phyloP scores from a whole-genome alignment of 2,797 vertebrate species.

The Limnodromus scolopaceus region DNA sequence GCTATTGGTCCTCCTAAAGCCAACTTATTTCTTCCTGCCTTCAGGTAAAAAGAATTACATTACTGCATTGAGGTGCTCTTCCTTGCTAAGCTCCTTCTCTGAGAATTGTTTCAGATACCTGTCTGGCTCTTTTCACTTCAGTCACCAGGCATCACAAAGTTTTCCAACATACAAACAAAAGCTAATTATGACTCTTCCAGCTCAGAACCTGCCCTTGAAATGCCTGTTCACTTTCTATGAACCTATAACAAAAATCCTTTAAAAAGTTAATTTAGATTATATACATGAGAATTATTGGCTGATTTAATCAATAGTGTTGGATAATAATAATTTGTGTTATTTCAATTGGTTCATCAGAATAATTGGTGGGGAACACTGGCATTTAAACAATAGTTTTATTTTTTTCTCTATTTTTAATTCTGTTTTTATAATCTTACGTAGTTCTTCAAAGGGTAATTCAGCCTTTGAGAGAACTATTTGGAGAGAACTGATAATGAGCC shows the following conservation, averaged over 20 bases:
- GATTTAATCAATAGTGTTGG: background rate
- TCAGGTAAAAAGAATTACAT: background rate
- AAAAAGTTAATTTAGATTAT: background rate
- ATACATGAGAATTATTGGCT: background rate
- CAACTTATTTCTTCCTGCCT: background rate
- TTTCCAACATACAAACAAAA: background rate
- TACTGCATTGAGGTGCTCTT: background rate
- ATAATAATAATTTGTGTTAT: background rate
- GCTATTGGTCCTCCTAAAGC: background rate
- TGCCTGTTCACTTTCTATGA: background rate
- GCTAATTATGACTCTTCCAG: background rate
- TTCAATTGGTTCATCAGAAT: background rate
- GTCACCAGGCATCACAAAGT: too few relatives aligned
- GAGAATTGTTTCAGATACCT: background rate
- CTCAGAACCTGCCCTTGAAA: background rate
- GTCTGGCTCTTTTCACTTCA: background rate
- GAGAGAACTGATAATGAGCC: background rate
- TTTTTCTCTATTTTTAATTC: background rate
- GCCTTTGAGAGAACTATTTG: background rate
- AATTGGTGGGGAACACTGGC: background rate
- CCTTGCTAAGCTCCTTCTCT: background rate
- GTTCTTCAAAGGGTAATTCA: background rate
- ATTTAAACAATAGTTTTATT: background rate
- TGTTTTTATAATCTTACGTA: background rate
- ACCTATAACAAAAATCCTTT: background rate